phyloP scores from a whole-genome alignment of 2,797 vertebrate species.

The Gadopsis bispinosus region DNA sequence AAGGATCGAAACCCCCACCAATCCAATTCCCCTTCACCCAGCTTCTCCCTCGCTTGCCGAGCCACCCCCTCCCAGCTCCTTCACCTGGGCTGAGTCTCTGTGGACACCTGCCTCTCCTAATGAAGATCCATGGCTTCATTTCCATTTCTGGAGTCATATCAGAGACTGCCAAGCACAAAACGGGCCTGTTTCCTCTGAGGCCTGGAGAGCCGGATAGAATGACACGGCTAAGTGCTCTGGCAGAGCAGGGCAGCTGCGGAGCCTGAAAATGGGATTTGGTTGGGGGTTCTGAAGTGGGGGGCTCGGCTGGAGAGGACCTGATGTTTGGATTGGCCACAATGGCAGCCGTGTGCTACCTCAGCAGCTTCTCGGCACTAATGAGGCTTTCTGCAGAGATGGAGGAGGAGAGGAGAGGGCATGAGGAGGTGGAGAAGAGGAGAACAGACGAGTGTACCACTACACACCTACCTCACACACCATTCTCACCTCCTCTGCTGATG shows the following conservation, averaged over 20 bases:
- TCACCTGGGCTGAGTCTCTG: slow-evolving; percentile 90
- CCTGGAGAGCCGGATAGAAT: slow-evolving; percentile 87
- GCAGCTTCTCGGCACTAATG: slow-evolving; percentile 80
- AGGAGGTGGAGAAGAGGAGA: slow-evolving; percentile 67
- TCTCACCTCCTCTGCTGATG: slow-evolving; percentile 66
- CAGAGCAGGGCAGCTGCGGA: slow-evolving; percentile 89
- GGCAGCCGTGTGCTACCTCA: slow-evolving; percentile 83
- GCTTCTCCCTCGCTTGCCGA: slow-evolving; percentile 11
- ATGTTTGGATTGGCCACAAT: slow-evolving; percentile 90
- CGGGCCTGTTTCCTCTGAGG: slow-evolving; percentile 83
- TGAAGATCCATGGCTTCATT: slow-evolving; percentile 92
- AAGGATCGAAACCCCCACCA: slow-evolving; percentile 66
- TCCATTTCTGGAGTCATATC: slow-evolving; percentile 91
- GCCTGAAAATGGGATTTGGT: slow-evolving; percentile 86
- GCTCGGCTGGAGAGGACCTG: slow-evolving; percentile 82
- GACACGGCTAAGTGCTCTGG: slow-evolving; percentile 86
- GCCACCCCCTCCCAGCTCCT: slow-evolving; percentile 71
- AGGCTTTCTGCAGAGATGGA: slow-evolving; percentile 80
- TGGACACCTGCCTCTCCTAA: slow-evolving; percentile 94
- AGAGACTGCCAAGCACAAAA: slow-evolving; percentile 87
- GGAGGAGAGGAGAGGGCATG: slow-evolving; percentile 66
- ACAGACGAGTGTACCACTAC: slow-evolving; percentile 63
- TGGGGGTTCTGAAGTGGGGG: slow-evolving; percentile 82
- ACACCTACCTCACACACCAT: slow-evolving; percentile 74
- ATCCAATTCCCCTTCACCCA: slow-evolving; percentile 60